These are phyloP conservation scores for Onychostruthus taczanowskii DNA, from an alignment of 2,113 vertebrate species.

Conservation along the genomic window DNA sequence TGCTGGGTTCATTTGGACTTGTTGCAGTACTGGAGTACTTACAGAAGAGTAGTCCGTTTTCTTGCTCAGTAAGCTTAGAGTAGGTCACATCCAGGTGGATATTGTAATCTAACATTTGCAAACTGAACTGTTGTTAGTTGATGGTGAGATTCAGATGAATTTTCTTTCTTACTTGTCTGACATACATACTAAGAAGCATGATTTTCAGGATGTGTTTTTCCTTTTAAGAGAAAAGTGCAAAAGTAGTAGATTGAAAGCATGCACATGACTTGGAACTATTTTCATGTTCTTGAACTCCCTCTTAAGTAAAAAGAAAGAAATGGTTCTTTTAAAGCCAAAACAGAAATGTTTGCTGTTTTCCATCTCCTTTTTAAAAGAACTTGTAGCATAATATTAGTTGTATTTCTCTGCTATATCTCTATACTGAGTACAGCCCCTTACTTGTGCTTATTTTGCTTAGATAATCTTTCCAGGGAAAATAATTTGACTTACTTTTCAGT, in stretches of 20 bases:
- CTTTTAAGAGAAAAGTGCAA: neutral
- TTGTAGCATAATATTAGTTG: neutral
- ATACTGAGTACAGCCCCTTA: neutral
- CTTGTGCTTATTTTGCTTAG: neutral
- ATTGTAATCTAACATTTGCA: neutral
- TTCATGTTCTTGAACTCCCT: neutral
- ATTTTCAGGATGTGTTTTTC: neutral
- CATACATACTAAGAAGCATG: neutral
- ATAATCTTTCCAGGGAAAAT: neutral
- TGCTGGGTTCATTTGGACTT: neutral
- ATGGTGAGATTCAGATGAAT: neutral
- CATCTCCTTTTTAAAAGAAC: neutral
- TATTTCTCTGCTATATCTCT: neutral
- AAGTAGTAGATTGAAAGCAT: neutral
- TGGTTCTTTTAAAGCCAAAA: neutral
- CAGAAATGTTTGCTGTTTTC: neutral
- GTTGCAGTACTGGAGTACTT: neutral
- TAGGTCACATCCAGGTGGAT: neutral
- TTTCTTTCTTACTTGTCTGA: neutral
- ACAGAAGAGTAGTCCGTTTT: neutral
- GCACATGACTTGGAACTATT: neutral
- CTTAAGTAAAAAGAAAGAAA: neutral
- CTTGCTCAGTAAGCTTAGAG: neutral
- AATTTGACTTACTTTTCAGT: neutral
- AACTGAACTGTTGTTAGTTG: neutral